Base-by-base conservation (phyloP, 2,797 vertebrate genomes). In the Peromyscus nudipes region DNA sequence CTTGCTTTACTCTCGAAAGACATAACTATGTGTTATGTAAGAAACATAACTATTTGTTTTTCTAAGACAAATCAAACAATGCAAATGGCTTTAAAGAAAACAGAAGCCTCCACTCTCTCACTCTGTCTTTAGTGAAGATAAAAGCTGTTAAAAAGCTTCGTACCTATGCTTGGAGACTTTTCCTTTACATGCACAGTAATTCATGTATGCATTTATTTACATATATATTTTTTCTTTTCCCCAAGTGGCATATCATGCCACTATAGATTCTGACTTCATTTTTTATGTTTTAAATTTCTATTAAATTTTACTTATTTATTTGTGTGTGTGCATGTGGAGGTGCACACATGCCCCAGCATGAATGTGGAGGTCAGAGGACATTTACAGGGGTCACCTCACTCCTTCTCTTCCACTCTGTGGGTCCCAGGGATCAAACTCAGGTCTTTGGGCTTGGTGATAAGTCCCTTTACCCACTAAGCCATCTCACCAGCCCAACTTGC, bases 81-180 rank as follows among this genome's bases (percentile, higher is more conserved):
- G 40, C 52, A 88, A 69, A 76, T 89, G 94, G 34, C 80, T 62
- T 88, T 95, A 95, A 97, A 95, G 60, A 95, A 96, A 93, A 69
- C 73, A 92, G 27, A 92, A 95, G 46, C 55, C 19, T 29, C 52
- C 46, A 43, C 52, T 96, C 17, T 71, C 71, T 13, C 4, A 46
- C 17, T 65, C 87, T 34, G 93, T 87, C 55, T 80, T 93, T 16
- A 80, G 69, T 12, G 25, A 92, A 57, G 76, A 65, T 55, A 77
- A 93, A 92, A 73, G 67, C 29, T 57, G 17, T 77, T 62, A 64
- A 60, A 84, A 89, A 76, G 29, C 77, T 40, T 60, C 81, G n/a
- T 80, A 19, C 37, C 40, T 57, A 6, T 67, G 73, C 34, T 93
- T 75, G 31, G 46, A 91, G 82, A 43, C 57, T 83, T 40, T 49